Base-by-base conservation (phyloP, 2,797 vertebrate genomes). In the Pseudochirops corinnae region DNA sequence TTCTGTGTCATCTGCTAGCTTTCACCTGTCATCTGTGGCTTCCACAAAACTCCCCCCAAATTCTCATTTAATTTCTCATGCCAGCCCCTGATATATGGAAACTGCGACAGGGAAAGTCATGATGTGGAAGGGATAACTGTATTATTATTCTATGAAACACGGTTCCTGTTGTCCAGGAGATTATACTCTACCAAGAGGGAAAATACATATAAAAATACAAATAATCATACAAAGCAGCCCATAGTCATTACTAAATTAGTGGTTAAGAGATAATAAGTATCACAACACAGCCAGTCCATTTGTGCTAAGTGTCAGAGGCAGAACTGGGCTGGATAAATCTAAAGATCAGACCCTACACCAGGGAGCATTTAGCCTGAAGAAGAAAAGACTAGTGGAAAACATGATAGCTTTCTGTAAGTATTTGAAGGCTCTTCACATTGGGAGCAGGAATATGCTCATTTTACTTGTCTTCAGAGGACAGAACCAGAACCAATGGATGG, bases 261-360 rank as follows among this genome's bases (percentile, higher is more conserved):
- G 56, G 55, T 55, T 56, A 55, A 74, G 39, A 50, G 57, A 93
- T n/a, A 53, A 33, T 50, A n/a, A 93, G 12, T 16, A 39, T 21
- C 93, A 90, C 57, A 92, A 18, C 90, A 14, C 33, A 46, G 60
- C 39, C 53, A 91, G 24, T 5, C 67, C 95, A 96, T 97, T 58
- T 11, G 87, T 93, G 94, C 94, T 67, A 95, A 67, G 39, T 92
- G 57, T 95, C 55, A 74, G 90, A 93, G 53, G 55, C 10, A 95
- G 53, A 90, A 82, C 56, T 39, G 90, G 91, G 56, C 55, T 93
- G 96, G 93, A 95, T 94, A 94, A 90, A 92, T 95, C 93, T 21
- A 21, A 74, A 74, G n/a, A 39, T 39, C 67, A 39, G n/a, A 74
- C 46, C 46, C n/a, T 39, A 9, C 13, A n/a, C 18, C 16, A 7